Percentiles rank a stretch among this genome's conserved stretches.
phyloP scores from a whole-genome alignment of 2,113 vertebrate genomes.

The Sterrhoptilus dennistouni region DNA sequence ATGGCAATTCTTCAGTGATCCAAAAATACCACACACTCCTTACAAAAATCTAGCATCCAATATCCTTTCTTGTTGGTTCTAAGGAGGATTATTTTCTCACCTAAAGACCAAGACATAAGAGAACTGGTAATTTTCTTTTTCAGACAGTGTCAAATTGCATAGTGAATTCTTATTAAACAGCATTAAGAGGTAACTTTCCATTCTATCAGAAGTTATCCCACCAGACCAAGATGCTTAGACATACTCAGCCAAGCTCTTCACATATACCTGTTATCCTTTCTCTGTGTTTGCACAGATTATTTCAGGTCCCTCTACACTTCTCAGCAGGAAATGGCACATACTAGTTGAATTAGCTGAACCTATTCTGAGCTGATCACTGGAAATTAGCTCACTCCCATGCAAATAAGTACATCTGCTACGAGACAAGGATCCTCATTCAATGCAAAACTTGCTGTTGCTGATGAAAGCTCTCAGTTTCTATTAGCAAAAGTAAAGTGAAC shows the following conservation, averaged over 20 bases:
- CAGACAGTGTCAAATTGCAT: neutral
- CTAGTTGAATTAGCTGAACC: neutral
- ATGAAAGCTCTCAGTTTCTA: slow-evolving; percentile 16
- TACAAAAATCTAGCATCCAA: neutral
- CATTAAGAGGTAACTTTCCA: neutral
- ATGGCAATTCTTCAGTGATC: neutral
- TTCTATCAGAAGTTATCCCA: neutral
- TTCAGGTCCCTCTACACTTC: neutral
- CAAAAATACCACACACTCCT: neutral
- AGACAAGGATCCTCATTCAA: slow-evolving; percentile 19
- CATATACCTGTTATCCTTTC: neutral
- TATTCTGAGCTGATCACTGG: neutral
- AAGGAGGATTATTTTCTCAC: neutral
- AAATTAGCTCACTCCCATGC: slow-evolving; percentile 29
- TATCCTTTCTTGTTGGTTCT: neutral
- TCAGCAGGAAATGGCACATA: neutral
- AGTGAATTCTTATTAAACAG: neutral
- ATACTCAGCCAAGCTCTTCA: neutral
- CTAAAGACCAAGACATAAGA: neutral
- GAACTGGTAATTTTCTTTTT: neutral
- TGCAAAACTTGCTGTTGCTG: neutral
- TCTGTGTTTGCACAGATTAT: neutral
- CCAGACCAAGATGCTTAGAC: neutral
- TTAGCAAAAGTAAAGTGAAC: slow-evolving; percentile 26
- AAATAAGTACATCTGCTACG: slow-evolving; percentile 19